Conservation (phyloP, 2,888 invertebrate species). For the Eutolmus rufibarbis region DNA sequence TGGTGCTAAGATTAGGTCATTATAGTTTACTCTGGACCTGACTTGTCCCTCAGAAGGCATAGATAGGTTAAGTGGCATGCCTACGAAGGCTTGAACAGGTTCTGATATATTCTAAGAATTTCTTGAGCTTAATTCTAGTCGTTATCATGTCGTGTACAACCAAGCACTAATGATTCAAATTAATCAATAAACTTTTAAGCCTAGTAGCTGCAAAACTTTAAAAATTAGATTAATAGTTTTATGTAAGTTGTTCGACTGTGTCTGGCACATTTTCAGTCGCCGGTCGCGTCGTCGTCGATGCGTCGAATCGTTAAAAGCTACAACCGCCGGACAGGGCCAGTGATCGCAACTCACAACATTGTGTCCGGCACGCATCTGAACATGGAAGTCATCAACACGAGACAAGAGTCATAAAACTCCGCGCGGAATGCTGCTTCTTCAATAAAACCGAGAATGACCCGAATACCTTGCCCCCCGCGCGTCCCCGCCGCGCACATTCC, state of each 20-base stretch:
- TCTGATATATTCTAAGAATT: too few relatives aligned
- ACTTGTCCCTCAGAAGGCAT: too few relatives aligned
- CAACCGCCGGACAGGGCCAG: background rate
- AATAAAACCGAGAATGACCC: slow-evolving; percentile 34
- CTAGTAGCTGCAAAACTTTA: background rate
- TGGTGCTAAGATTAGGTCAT: too few relatives aligned
- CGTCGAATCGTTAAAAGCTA: background rate
- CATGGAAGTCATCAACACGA: slow-evolving; percentile 25
- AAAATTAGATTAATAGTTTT: background rate
- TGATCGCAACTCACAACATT: background rate
- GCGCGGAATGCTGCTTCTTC: slow-evolving; percentile 20
- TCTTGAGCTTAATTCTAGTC: too few relatives aligned
- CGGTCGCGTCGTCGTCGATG: background rate
- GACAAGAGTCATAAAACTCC: slow-evolving; percentile 30
- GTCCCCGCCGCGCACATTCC: background rate
- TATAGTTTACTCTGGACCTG: too few relatives aligned
- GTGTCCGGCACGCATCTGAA: background rate
- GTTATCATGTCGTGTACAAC: too few relatives aligned
- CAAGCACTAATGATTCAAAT: background rate
- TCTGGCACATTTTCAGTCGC: background rate
- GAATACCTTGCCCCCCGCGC: background rate
- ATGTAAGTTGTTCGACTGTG: background rate
- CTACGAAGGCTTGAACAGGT: too few relatives aligned
- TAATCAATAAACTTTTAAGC: background rate
- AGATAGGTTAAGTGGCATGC: too few relatives aligned